Evolutionary conservation across 2,113 vertebrate species (phyloP).

Genomic region (Delphinapterus leucas): DNA sequence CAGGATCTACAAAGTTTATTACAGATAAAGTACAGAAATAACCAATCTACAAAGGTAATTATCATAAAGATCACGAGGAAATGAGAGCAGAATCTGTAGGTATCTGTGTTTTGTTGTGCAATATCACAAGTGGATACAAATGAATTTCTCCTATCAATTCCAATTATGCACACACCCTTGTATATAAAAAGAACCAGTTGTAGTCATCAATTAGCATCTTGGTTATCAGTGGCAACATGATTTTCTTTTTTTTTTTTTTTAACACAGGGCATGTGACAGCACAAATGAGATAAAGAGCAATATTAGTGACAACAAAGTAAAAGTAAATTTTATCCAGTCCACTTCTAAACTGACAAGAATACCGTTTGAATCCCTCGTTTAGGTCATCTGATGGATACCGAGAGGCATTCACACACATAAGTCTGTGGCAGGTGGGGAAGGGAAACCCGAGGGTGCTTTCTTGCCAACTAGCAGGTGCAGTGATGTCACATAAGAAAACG

Average conservation of each 20-base stretch:
- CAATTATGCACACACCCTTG: slow-evolving; percentile 48
- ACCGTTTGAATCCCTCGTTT: background rate
- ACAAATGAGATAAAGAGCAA: background rate
- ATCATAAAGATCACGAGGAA: slow-evolving; percentile 73
- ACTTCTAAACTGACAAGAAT: slow-evolving; percentile 33
- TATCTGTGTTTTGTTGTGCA: slow-evolving; percentile 76
- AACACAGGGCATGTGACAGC: background rate
- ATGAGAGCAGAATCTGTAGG: slow-evolving; percentile 68
- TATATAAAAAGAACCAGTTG: slow-evolving; percentile 57
- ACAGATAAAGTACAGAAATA: slow-evolving; percentile 82
- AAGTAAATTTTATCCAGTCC: slow-evolving; percentile 37
- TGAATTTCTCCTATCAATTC: slow-evolving; percentile 17
- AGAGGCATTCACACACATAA: background rate
- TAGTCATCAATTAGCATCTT: slow-evolving; percentile 44
- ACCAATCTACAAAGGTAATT: slow-evolving; percentile 82
- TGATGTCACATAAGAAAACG: background rate
- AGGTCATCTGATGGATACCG: background rate
- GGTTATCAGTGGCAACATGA: slow-evolving; percentile 31
- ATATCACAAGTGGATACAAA: slow-evolving; percentile 58
- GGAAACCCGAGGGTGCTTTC: background rate
- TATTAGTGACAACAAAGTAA: background rate
- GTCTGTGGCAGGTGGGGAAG: background rate
- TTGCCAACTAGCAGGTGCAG: background rate
- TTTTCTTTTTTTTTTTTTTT: background rate
- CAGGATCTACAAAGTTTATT: slow-evolving; percentile 84